Conservation (phyloP, 2,888 invertebrate species). For the Melinopterus prodromus region DNA sequence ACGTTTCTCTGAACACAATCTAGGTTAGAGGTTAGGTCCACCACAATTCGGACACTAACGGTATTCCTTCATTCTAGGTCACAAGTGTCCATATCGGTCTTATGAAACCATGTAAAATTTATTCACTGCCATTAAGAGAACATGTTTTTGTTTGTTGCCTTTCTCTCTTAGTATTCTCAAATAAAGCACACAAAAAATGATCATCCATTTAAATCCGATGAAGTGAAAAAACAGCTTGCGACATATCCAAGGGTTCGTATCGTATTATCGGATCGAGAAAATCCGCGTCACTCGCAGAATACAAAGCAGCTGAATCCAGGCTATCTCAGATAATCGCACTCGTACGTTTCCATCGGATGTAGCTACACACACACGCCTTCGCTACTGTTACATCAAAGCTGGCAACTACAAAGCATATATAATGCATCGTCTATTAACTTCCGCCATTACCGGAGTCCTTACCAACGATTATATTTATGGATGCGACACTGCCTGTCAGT, state of each 20-base stretch:
- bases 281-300: neutral
- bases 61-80: too few species aligned
- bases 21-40: too few species aligned
- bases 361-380: neutral
- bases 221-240: neutral
- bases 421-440: neutral
- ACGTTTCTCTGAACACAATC: too few species aligned
- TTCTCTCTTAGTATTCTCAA: too few species aligned
- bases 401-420: neutral
- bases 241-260: neutral
- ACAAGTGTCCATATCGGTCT: too few species aligned
- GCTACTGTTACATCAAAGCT: neutral
- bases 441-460: neutral
- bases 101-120: too few species aligned
- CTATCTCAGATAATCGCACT: neutral
- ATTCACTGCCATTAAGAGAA: too few species aligned
- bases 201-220: neutral
- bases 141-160: too few species aligned
- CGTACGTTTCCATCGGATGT: neutral
- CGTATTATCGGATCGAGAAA: neutral
- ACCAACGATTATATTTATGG: neutral
- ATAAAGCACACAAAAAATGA: neutral
- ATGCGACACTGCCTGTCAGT: neutral
- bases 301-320: neutral
- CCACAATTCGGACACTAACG: too few species aligned